Conservation (phyloP, 1,140 invertebrate genomes). For the Caenorhabditis remanei region DNA sequence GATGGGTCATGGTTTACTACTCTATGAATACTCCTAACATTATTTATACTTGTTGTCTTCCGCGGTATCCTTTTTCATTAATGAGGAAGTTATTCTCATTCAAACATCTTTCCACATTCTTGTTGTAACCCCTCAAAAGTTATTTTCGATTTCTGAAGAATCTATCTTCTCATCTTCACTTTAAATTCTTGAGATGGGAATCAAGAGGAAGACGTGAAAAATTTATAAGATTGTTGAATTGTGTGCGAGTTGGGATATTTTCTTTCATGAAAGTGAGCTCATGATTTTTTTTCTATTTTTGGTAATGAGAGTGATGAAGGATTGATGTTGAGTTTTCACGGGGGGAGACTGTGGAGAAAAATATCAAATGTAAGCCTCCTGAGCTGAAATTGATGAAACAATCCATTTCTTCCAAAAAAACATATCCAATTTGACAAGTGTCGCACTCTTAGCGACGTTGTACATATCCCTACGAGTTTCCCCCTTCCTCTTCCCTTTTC, state of each 20-base stretch:
- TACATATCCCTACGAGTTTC: constrained; percentile 26
- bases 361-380: no score
- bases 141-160: neutral
- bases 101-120: no score
- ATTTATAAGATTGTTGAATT: constrained; percentile 47
- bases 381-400: no score
- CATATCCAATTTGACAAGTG: no score
- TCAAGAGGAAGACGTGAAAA: neutral
- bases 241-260: neutral
- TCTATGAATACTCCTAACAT: neutral
- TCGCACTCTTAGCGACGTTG: constrained; percentile 23
- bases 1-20: neutral
- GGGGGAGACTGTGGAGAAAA: no score
- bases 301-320: neutral
- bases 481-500: neutral
- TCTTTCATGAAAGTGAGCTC: neutral
- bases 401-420: no score
- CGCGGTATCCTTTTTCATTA: neutral
- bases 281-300: constrained; percentile 51
- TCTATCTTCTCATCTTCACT: neutral
- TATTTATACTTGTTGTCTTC: neutral
- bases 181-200: constrained; percentile 17
- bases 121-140: no score
- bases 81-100: neutral
- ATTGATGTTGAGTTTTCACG: no score